A percentile compares a stretch with the other conserved stretches of the same genome.
Evolutionary conservation across 1,140 invertebrate genomes (phyloP).

Genomic region (Drosophila trapezifrons): DNA sequence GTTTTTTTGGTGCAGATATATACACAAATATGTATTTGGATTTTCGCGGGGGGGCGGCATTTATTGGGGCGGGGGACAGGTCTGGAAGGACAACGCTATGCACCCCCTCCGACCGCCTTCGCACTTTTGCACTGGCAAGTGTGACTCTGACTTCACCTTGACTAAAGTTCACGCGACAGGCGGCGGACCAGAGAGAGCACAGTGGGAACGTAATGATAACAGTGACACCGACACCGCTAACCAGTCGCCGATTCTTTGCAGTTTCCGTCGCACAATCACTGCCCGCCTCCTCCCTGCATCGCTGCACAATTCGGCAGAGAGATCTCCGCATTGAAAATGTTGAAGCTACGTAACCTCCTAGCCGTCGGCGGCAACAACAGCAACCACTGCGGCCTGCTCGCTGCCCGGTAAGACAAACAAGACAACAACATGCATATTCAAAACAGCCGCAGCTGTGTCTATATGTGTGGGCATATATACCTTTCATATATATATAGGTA

Average conservation of each 20-base stretch:
- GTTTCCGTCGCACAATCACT: slow-evolving; percentile 45
- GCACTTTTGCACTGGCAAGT: slow-evolving; percentile 43
- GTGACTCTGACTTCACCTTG: slow-evolving; percentile 80
- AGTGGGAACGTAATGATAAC: slow-evolving; percentile 57
- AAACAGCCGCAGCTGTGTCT: slow-evolving; percentile 22
- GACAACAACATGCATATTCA: slow-evolving; percentile 17
- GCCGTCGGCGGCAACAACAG: slow-evolving; percentile 45
- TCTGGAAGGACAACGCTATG: slow-evolving; percentile 11
- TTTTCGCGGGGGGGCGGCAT: neutral
- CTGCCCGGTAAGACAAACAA: slow-evolving; percentile 52
- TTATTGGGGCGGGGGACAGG: slow-evolving; percentile 4
- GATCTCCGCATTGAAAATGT: slow-evolving; percentile 54
- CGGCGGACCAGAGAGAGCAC: slow-evolving; percentile 39
- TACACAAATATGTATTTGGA: neutral
- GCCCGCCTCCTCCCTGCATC: slow-evolving; percentile 16
- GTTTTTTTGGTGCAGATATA: neutral
- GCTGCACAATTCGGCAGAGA: slow-evolving; percentile 21
- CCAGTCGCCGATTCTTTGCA: slow-evolving; percentile 58
- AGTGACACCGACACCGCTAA: slow-evolving; percentile 51
- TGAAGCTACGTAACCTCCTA: slow-evolving; percentile 72
- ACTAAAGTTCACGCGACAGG: slow-evolving; percentile 69
- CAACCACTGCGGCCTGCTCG: slow-evolving; percentile 18
- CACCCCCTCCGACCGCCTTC: slow-evolving; percentile 23
- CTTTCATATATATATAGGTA: neutral
- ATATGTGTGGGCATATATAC: slow-evolving; percentile 1